Evolutionary conservation across 2,888 invertebrate genomes (phyloP).

Genomic region (Ophonus ardosiacus): DNA sequence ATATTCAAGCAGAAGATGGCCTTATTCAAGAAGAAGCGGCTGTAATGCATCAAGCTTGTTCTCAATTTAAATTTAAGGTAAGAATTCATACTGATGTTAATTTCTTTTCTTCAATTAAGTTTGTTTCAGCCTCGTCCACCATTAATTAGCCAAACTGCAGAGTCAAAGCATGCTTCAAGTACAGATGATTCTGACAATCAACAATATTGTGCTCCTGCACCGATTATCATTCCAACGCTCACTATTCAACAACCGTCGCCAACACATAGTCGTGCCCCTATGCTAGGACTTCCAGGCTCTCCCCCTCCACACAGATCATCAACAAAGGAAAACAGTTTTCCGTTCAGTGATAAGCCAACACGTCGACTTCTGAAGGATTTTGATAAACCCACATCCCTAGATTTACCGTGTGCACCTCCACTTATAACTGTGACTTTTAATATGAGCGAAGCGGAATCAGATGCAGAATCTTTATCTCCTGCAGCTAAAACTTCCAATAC

Average conservation of each 20-base stretch:
- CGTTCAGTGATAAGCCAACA: conserved; percentile 67
- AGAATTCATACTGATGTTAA: not conserved
- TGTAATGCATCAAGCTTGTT: conserved; percentile 72
- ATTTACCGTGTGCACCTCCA: conserved; percentile 82
- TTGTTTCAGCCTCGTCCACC: conserved; percentile 78
- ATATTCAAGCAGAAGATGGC: conserved; percentile 75
- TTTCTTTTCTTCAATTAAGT: conserved; percentile 12
- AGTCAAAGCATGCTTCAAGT: conserved; percentile 38
- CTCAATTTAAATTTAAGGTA: conserved; percentile 60
- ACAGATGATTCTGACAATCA: conserved; percentile 74
- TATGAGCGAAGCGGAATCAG: conserved; percentile 86
- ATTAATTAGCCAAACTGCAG: conserved; percentile 72
- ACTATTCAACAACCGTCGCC: conserved; percentile 85
- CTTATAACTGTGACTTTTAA: conserved; percentile 87
- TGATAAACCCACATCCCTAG: conserved; percentile 81
- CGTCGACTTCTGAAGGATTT: conserved; percentile 80
- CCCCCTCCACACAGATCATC: conserved; percentile 78
- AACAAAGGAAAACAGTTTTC: conserved; percentile 73
- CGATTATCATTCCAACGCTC: conserved; percentile 81
- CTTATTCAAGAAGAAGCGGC: conserved; percentile 74
- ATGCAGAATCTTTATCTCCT: conserved; percentile 83
- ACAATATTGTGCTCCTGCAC: conserved; percentile 76
- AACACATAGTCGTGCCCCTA: conserved; percentile 77
- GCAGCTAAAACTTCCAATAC: conserved; percentile 75
- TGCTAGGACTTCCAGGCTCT: conserved; percentile 77